A percentile compares a stretch with the other conserved stretches of the same genome.
phyloP scores from a whole-genome alignment of 2,888 invertebrate species.

The Chymomyza procnemis region DNA sequence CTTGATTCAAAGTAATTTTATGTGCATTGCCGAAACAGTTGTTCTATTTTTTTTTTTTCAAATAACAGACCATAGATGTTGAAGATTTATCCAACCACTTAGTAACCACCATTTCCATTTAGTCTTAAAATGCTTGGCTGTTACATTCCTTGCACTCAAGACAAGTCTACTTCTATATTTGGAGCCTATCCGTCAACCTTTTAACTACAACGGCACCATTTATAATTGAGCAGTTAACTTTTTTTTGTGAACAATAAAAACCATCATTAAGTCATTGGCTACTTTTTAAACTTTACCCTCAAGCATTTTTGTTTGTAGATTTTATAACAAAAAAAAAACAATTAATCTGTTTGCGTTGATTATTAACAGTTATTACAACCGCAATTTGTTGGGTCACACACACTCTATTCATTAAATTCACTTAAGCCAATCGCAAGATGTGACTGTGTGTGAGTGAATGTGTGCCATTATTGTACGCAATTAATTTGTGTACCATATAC shows the following conservation, averaged over 20 bases:
- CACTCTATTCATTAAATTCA: slow-evolving; percentile 37
- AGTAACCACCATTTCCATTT: too few relatives aligned
- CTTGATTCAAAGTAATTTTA: neutral
- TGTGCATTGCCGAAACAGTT: neutral
- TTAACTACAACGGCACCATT: too few relatives aligned
- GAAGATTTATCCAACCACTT: too few relatives aligned
- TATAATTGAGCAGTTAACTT: too few relatives aligned
- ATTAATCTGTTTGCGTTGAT: slow-evolving; percentile 44
- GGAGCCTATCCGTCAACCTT: too few relatives aligned
- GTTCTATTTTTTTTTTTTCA: neutral
- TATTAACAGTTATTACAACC: slow-evolving; percentile 56
- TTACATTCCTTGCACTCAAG: too few relatives aligned
- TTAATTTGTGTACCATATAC: slow-evolving; percentile 55
- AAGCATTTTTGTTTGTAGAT: slow-evolving; percentile 11
- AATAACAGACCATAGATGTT: too few relatives aligned
- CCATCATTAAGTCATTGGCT: neutral
- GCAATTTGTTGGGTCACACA: slow-evolving; percentile 50
- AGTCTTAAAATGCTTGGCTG: too few relatives aligned
- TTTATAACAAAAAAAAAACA: slow-evolving; percentile 26
- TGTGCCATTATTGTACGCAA: slow-evolving; percentile 41
- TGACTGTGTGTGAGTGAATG: neutral
- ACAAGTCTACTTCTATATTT: too few relatives aligned
- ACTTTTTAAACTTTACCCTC: slow-evolving; percentile 12
- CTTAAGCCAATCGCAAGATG: slow-evolving; percentile 44
- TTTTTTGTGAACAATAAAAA: neutral